phyloP scores from a whole-genome alignment of 2,888 invertebrate genomes.

The Callyntrura guangdongensis region DNA sequence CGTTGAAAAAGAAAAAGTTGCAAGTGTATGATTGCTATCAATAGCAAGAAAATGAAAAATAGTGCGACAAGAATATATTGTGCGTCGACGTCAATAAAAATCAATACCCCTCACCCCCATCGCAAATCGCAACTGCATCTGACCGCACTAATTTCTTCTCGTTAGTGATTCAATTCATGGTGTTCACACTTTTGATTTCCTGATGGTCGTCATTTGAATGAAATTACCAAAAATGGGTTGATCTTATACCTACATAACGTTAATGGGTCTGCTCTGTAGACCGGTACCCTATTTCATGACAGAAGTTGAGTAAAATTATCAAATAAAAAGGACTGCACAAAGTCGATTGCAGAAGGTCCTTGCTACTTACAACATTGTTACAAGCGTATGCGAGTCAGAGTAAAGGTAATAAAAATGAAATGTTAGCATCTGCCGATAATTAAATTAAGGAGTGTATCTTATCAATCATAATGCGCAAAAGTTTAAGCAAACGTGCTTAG shows the following conservation, averaged over 20 bases:
- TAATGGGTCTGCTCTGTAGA: conserved; percentile 33
- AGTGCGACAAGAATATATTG: not conserved
- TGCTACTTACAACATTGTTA: not conserved
- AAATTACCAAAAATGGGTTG: conserved; percentile 45
- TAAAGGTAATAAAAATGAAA: not conserved
- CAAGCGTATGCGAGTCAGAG: not conserved
- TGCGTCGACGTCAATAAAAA: conserved; percentile 1
- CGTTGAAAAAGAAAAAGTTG: not conserved
- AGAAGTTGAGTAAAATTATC: not conserved
- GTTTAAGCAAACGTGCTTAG: no score
- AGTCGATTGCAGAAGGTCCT: not conserved
- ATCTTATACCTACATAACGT: not conserved
- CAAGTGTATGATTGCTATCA: not conserved
- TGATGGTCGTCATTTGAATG: conserved; percentile 52
- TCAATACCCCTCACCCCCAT: not conserved
- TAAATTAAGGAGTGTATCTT: not conserved
- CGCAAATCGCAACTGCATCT: not conserved
- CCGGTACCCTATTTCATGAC: conserved; percentile 14
- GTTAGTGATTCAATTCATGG: conserved; percentile 79
- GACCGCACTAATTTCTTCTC: conserved; percentile 56
- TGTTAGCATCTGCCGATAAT: not conserved
- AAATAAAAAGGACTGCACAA: not conserved
- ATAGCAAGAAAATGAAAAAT: not conserved
- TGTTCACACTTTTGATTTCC: conserved; percentile 80
- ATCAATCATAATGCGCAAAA: not conserved